Evolutionary conservation across 2,888 invertebrate genomes (phyloP).

Genomic region (Hirtodrosophila trivittata): DNA sequence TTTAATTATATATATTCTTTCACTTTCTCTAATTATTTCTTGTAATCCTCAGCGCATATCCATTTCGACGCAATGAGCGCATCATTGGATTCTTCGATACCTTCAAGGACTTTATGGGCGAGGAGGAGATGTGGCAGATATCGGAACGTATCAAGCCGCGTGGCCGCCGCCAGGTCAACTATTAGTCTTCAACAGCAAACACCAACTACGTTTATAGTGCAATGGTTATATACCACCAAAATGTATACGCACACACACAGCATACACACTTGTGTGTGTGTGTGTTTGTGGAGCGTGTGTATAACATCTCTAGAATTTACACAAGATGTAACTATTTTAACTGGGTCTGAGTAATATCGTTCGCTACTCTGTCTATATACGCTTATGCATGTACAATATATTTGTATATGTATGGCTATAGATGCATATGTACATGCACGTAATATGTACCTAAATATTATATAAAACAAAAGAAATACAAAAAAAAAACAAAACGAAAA

Average conservation of each 20-base stretch:
- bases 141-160: constrained; percentile 97
- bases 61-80: constrained; percentile 95
- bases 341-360: constrained; percentile 54
- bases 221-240: constrained; percentile 41
- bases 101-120: constrained; percentile 97
- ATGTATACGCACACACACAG: constrained; percentile 25
- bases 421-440: constrained; percentile 21
- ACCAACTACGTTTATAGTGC: constrained; percentile 51
- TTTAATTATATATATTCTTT: background rate
- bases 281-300: constrained; percentile 7
- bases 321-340: constrained; percentile 47
- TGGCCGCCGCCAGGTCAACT: constrained; percentile 79
- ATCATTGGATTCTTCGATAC: constrained; percentile 98
- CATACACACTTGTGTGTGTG: constrained; percentile 13
- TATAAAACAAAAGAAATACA: constrained; percentile 8
- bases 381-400: constrained; percentile 21
- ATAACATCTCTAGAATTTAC: constrained; percentile 15
- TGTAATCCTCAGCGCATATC: constrained; percentile 89
- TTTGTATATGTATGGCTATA: constrained; percentile 19
- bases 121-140: constrained; percentile 99
- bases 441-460: constrained; percentile 38
- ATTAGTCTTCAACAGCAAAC: constrained; percentile 61
- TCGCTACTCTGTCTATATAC: constrained; percentile 45
- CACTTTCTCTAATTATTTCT: background rate
- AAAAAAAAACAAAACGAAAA: constrained; percentile 10